Evolutionary conservation across 2,888 invertebrate species (phyloP).

Genomic region (Eupithecia vulgata): DNA sequence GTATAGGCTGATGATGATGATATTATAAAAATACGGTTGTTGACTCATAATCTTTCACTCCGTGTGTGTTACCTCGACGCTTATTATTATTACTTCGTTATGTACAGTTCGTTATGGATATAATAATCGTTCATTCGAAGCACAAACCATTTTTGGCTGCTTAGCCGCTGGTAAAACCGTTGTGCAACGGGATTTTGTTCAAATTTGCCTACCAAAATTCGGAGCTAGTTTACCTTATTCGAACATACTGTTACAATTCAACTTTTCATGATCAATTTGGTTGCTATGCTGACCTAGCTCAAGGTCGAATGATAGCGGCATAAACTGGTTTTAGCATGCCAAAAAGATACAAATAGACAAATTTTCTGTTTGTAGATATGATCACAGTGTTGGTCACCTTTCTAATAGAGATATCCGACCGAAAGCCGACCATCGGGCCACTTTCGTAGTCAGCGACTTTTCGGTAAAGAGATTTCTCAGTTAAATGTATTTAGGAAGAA

Average conservation of each 20-base stretch:
- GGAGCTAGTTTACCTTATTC: not conserved
- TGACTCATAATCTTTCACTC: not conserved
- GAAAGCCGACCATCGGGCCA: no score
- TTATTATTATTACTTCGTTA: not conserved
- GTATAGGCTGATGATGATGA: no score
- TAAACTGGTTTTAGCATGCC: not conserved
- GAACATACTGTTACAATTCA: not conserved
- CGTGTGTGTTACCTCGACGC: not conserved
- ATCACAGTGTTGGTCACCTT: not conserved
- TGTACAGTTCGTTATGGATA: not conserved
- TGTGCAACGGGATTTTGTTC: conserved; percentile 7
- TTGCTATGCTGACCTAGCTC: not conserved
- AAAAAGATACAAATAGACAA: not conserved
- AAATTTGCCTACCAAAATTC: conserved; percentile 13
- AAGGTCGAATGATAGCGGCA: not conserved
- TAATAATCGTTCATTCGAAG: not conserved
- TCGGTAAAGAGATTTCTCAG: no score
- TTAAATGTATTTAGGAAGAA: no score
- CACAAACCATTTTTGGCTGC: not conserved
- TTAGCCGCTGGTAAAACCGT: not conserved
- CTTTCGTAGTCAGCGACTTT: no score
- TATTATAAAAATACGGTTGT: not conserved
- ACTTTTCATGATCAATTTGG: not conserved
- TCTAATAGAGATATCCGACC: no score
- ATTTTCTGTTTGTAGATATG: not conserved